Conservation (phyloP, 2,797 vertebrate genomes). For the Anomalospiza imberbis region DNA sequence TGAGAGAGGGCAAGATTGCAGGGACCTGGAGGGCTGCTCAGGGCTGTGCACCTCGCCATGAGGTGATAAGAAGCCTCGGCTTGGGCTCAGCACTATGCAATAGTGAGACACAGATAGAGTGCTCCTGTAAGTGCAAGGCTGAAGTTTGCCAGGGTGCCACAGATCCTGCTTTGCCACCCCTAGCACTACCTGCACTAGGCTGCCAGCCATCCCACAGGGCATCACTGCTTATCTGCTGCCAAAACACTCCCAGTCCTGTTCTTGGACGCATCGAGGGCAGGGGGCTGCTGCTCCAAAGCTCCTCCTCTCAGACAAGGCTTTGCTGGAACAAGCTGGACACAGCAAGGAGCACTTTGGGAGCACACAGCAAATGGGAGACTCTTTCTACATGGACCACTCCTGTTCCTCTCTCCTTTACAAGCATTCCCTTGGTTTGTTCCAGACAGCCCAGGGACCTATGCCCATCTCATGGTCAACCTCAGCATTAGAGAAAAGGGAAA, state of each 20-base stretch:
- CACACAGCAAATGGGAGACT: not conserved
- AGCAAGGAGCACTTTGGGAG: not conserved
- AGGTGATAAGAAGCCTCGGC: not conserved
- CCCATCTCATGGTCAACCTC: not conserved
- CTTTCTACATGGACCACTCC: not conserved
- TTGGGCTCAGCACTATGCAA: fast-evolving
- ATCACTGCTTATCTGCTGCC: not conserved
- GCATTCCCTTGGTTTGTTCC: not conserved
- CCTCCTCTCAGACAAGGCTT: not conserved
- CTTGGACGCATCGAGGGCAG: not conserved
- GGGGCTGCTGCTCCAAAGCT: not conserved
- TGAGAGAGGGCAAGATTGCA: not conserved
- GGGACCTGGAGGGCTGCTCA: not conserved
- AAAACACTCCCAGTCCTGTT: not conserved
- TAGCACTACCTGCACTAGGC: not conserved
- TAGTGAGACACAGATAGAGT: not conserved
- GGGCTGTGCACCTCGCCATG: fast-evolving
- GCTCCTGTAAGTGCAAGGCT: not conserved
- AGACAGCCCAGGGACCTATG: not conserved
- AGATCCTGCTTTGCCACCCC: not conserved
- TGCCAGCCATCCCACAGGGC: not conserved
- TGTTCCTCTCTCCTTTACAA: not conserved
- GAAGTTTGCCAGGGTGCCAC: not conserved
- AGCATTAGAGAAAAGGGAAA: not conserved
- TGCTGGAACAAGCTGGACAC: not conserved